Percentiles rank a stretch among this genome's conserved stretches.
Conservation (phyloP, 2,797 vertebrate species). For the Dendrocincla fuliginosa region DNA sequence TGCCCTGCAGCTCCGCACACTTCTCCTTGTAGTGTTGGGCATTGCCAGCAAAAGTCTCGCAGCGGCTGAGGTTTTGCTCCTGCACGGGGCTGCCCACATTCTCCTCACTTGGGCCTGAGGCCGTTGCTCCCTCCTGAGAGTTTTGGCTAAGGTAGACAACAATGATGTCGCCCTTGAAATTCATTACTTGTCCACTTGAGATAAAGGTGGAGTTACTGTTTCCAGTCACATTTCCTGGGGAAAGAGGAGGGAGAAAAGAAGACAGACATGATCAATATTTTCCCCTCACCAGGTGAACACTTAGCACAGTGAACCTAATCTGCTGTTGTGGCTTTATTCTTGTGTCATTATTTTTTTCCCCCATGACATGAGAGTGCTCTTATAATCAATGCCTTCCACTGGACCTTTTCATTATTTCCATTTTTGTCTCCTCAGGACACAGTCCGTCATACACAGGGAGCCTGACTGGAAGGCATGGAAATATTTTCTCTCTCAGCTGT, state of each 20-base stretch:
- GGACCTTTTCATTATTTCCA: constrained; percentile 36
- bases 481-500: neutral
- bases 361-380: neutral
- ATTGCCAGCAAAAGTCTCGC: constrained; percentile 81
- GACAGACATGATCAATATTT: constrained; percentile 23
- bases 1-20: constrained; percentile 26
- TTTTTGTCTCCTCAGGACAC: neutral
- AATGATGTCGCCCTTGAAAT: constrained; percentile 96
- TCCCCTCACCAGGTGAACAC: neutral
- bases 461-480: neutral
- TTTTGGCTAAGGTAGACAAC: constrained; percentile 94
- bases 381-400: constrained; percentile 27
- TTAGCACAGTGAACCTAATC: neutral
- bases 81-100: constrained; percentile 88
- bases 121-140: constrained; percentile 77
- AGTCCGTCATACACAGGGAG: neutral
- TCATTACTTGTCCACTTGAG: constrained; percentile 97
- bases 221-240: constrained; percentile 90
- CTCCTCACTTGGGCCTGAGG: constrained; percentile 69
- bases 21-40: constrained; percentile 73
- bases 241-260: constrained; percentile 3
- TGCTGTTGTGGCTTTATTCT: neutral
- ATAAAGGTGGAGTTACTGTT: constrained; percentile 97
- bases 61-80: constrained; percentile 85
- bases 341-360: neutral